Percentiles rank a stretch among this genome's conserved stretches.
Conservation (phyloP, 2,113 vertebrate genomes). For the Neolamprologus sp. region DNA sequence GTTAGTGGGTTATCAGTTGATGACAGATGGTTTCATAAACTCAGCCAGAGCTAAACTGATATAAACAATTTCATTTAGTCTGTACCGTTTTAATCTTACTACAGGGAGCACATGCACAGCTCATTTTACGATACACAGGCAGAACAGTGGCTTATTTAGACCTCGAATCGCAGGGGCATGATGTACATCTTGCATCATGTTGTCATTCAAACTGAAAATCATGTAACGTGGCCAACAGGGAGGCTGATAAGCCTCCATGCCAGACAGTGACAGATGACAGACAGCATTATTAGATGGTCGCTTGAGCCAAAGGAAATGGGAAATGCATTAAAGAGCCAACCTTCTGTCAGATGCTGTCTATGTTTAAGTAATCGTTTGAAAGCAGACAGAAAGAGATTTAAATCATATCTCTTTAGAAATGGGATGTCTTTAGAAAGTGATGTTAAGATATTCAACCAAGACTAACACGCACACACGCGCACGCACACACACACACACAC, state of each 20-base stretch:
- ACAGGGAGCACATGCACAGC: not conserved
- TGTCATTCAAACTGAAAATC: not conserved
- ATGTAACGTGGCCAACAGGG: not conserved
- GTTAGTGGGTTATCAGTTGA: not conserved
- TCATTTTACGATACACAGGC: not conserved
- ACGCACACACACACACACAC: not conserved
- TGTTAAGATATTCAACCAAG: not conserved
- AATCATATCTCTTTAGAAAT: not conserved
- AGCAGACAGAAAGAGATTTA: not conserved
- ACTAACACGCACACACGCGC: not conserved
- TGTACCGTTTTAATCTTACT: not conserved
- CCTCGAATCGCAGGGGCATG: not conserved
- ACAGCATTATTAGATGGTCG: not conserved
- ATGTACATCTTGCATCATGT: not conserved
- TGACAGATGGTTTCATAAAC: not conserved
- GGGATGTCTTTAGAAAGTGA: not conserved
- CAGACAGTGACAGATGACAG: constrained; percentile 3
- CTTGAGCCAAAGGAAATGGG: not conserved
- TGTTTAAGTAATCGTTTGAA: not conserved
- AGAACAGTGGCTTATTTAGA: not conserved
- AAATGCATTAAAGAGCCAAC: not conserved
- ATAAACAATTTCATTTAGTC: not conserved
- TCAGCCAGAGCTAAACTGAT: not conserved
- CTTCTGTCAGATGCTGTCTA: not conserved
- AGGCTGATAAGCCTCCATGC: not conserved